Evolutionary conservation across 2,797 vertebrate genomes (phyloP), one percentile per base, ranked within the genome.

Genomic region (Poecilia wingei): DNA sequence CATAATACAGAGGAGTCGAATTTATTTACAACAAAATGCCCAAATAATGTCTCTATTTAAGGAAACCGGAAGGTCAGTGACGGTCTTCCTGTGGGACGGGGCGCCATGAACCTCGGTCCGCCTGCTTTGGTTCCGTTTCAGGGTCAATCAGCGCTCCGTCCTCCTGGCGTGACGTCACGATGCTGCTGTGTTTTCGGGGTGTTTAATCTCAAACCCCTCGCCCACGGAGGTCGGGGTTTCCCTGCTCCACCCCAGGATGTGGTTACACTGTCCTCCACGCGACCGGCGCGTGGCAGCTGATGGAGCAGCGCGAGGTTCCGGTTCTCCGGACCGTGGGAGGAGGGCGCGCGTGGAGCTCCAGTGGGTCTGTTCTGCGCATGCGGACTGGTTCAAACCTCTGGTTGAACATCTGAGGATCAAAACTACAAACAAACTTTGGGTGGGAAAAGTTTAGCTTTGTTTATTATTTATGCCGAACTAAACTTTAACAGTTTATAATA

Each of bases 261-360:
- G 81, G 76, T 83, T 83, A 33, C 91, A 90, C 87, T 90, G 77
- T 89, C 75, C 6, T 51, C 84, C 95, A 96, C 95, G 93, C 94
- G 95, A 93, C 93, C 82, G 91, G 91, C 94, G 92, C 93, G 94
- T 95, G 94, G 89, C 89, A 79, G 72, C 73, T 25, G 73, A 25
- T 5, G 43, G 45, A 75, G 53, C 57, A 80, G 51, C 71, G 70
- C 79, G 43, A 73, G 78, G 81, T 53, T 39, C 41, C 33, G 1
- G 8, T 5, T 20, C 53, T 28, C 4, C 16, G 68, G 80, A 87
- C 72, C 33, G 31, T 28, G 76, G 59, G 68, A 69, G 55, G 31
- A 33, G 16, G 36, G 2, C 22, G 51, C 47, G 72, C 46, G 39
- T 2, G 36, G 78, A 77, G 76, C 77, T 14, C 66, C 22, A 41